Evolutionary conservation across 2,888 invertebrate genomes (phyloP), one percentile per base, ranked within the genome.

Genomic region (Leucophenga maculata): DNA sequence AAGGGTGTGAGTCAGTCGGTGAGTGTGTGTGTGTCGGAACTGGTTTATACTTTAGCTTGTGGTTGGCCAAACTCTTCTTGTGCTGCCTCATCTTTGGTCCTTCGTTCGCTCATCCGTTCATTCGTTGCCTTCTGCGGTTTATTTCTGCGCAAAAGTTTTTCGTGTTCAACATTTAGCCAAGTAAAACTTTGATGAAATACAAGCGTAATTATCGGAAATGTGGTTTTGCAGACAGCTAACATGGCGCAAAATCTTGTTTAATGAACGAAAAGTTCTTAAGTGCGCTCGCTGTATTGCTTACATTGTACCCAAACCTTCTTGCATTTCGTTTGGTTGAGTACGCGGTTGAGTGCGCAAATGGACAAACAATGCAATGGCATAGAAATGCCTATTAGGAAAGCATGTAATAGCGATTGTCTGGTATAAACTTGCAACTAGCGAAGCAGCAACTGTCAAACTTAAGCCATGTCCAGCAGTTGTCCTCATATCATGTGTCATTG

Each of bases 141-240:
- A 79, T 75, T 75, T 70, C 60, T 71, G 65, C 74, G 71, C 65
- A 74, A 72, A 73, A 76, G 72, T 73, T 78, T 77, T 60, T 70
- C 71, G 74, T 76, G 80, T 75, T 70, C 76, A 71, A 78, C 22
- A 64, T 74, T 80, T 80, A 75, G 79, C 77, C 66, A 71, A 60
- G 54, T 50, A 52, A 74, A 80, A 77, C 76, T 82, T 77, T 76
- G 75, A 68, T 80, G 74, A 79, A 78, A 78, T 84, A 77, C 79
- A 84, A 75, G 74, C 76, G 73, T 77, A 81, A 82, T 81, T 84
- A 81, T 84, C 76, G 83, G 74, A 81, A 80, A 80, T 81, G 83
- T 72, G 83, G 83, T 82, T 82, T 76, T 78, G 84, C 22, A 64
- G 62, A 48, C 46, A 48, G 48, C n/a, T 48, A 16, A n/a, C 46